These are phyloP conservation scores for Fukomys damarensis DNA, from an alignment of 2,113 vertebrate genomes.

Conservation along the genomic window DNA sequence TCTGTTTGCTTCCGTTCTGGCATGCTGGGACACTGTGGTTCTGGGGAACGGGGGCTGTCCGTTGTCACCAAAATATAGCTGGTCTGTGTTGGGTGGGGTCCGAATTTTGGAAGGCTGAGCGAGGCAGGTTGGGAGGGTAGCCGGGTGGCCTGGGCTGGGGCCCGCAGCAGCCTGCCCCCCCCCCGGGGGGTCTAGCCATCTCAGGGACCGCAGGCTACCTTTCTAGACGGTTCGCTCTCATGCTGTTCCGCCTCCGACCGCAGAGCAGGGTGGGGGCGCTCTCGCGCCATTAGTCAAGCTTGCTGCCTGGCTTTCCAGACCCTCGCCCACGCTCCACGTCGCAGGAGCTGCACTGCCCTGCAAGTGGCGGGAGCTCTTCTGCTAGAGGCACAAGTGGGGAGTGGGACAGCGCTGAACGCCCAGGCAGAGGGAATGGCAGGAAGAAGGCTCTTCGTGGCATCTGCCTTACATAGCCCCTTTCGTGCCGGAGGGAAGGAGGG, in stretches of 20 bases:
- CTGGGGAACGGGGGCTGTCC: background rate
- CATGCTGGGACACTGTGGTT: background rate
- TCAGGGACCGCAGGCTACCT: fast-evolving
- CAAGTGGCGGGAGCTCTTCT: background rate
- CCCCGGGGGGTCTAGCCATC: fast-evolving
- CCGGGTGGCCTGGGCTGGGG: fast-evolving
- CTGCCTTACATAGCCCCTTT: background rate
- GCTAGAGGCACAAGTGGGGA: background rate
- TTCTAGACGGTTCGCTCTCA: background rate
- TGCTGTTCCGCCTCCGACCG: background rate
- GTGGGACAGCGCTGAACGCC: background rate
- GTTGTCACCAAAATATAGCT: background rate
- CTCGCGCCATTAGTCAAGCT: background rate
- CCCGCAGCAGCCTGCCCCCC: background rate
- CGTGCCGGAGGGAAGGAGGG: background rate
- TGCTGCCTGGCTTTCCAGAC: fast-evolving
- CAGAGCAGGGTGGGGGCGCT: constrained; percentile 1
- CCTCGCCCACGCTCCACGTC: fast-evolving
- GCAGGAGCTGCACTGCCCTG: background rate
- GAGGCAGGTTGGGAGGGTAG: fast-evolving
- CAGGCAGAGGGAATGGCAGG: fast-evolving
- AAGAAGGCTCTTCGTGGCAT: background rate
- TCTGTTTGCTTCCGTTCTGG: background rate
- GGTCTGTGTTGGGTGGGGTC: background rate
- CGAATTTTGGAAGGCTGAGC: background rate